Conservation (phyloP, 2,797 vertebrate species). For the Chaunax sp. region DNA sequence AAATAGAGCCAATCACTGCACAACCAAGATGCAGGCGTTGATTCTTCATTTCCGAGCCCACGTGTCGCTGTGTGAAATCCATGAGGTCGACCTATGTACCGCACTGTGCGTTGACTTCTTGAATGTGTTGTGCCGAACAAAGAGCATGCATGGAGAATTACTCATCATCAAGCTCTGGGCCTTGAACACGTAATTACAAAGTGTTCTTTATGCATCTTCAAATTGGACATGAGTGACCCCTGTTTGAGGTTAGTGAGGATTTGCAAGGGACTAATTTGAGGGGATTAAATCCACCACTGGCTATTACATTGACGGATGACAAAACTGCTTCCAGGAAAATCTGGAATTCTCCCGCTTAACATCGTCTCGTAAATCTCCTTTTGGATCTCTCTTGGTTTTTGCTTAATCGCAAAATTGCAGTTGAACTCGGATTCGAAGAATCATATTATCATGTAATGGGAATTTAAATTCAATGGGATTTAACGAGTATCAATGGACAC, state of each 20-base stretch:
- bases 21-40: background rate
- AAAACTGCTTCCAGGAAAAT: slow-evolving; percentile 82
- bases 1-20: too few species aligned
- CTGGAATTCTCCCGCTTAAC: slow-evolving; percentile 75
- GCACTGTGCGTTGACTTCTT: slow-evolving; percentile 20
- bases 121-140: slow-evolving; percentile 16
- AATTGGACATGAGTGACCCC: slow-evolving; percentile 79
- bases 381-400: slow-evolving; percentile 57
- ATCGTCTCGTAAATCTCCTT: slow-evolving; percentile 70
- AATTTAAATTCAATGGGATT: slow-evolving; percentile 41
- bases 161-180: slow-evolving; percentile 45
- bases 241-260: slow-evolving; percentile 79
- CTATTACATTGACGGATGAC: slow-evolving; percentile 77
- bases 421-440: slow-evolving; percentile 67
- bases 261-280: slow-evolving; percentile 82
- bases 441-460: slow-evolving; percentile 47
- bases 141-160: slow-evolving; percentile 50
- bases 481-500: too few species aligned
- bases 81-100: slow-evolving; percentile 5
- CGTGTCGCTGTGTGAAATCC: slow-evolving; percentile 1
- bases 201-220: slow-evolving; percentile 72
- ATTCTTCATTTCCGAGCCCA: background rate
- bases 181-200: slow-evolving; percentile 63
- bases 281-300: slow-evolving; percentile 81
- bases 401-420: slow-evolving; percentile 69